Percentiles rank a stretch among this genome's conserved stretches.
Conservation (phyloP, 1,140 invertebrate species). For the Drosophila kepulauana region DNA sequence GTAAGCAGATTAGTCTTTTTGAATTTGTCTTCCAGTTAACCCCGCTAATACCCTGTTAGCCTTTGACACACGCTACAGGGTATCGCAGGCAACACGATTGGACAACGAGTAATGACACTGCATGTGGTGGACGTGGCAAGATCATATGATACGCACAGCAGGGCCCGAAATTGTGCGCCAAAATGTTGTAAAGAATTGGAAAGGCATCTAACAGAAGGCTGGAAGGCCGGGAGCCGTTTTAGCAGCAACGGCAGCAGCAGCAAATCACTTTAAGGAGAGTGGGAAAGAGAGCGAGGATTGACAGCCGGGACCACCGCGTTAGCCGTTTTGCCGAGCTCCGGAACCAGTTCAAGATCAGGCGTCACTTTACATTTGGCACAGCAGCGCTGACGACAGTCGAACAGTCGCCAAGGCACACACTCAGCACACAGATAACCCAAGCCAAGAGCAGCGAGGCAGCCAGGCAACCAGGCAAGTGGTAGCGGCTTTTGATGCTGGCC, state of each 20-base stretch:
- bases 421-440: slow-evolving; percentile 6
- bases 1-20: not conserved
- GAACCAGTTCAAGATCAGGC: slow-evolving; percentile 82
- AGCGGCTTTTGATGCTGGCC: slow-evolving; percentile 24
- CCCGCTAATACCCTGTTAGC: not conserved
- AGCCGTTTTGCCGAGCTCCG: slow-evolving; percentile 7
- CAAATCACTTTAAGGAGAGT: not conserved
- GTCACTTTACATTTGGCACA: slow-evolving; percentile 63
- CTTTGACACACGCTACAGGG: not conserved
- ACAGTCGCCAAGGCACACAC: not conserved
- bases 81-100: slow-evolving; percentile 18
- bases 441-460: too few relatives aligned
- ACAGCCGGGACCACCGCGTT: slow-evolving; percentile 66
- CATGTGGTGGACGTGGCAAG: slow-evolving; percentile 48
- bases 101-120: slow-evolving; percentile 70
- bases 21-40: not conserved
- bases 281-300: slow-evolving; percentile 11
- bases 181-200: slow-evolving; percentile 43
- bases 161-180: slow-evolving; percentile 51
- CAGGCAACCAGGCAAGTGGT: not conserved
- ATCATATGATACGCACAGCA: slow-evolving; percentile 73
- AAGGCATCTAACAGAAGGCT: slow-evolving; percentile 39
- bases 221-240: not conserved
- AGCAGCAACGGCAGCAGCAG: slow-evolving; percentile 13
- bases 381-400: slow-evolving; percentile 68